Evolutionary conservation across 2,797 vertebrate species (phyloP), one percentile per base, ranked within the genome.

Genomic region (Carcharodon carcharias): DNA sequence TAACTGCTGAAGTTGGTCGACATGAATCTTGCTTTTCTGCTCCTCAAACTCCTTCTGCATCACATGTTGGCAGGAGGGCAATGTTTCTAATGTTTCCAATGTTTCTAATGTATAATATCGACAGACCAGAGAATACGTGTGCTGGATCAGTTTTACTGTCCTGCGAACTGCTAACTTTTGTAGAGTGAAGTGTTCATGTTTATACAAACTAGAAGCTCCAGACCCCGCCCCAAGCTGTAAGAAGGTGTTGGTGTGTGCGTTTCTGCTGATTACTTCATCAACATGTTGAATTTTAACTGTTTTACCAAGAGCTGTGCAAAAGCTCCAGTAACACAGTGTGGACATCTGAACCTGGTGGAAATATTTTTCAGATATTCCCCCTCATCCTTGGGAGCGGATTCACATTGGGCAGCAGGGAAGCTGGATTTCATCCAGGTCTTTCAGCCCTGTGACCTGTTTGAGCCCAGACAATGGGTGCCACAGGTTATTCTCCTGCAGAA

Each of bases 61-160:
- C 97, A 98, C 97, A 56, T 96, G 98, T 97, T 98, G 97, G 97
- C 99, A 99, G 98, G 99, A 99, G 1, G 45, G 45, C 45, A 50
- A 50, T 50, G 45, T 50, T 50, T 50, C 45, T 50, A 50, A 50
- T 1, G 45, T 50, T 50, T 50, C 45, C 45, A 50, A 50, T 1
- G 45, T 50, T 50, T 50, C 45, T 85, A 21, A 85, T 6, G 5
- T 85, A 21, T 23, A 23, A 45, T 40, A 45, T 40, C 6, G 18
- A 40, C n/a, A 4, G 45, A 3, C n/a, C 77, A 40, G n/a, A 16
- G 6, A 5, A 6, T 18, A 8, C 73, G 45, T 7, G 40, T 2
- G 4, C 16, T 7, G 80, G 40, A 50, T 45, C 21, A 26, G 18
- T 26, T 85, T 85, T 6, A 21, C n/a, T n/a, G n/a, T 85, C 5